These are phyloP conservation scores for Anguilla obscura DNA, from an alignment of 2,797 vertebrate species.

Conservation along the genomic window DNA sequence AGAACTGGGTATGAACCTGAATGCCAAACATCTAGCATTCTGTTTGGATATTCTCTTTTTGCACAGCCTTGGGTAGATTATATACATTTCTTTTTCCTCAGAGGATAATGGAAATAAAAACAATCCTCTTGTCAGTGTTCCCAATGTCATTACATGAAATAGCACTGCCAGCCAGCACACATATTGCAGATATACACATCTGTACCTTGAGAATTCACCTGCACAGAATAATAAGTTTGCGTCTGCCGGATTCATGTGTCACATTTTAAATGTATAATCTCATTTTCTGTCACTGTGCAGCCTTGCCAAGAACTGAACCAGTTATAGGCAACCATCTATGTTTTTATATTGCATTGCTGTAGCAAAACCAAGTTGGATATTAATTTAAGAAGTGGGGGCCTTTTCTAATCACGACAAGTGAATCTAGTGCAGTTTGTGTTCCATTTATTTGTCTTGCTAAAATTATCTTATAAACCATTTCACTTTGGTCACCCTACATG, in stretches of 20 bases:
- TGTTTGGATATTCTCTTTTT: not conserved
- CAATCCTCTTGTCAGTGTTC: not conserved
- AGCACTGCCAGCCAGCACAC: not conserved
- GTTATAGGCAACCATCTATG: not conserved
- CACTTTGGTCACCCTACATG: not conserved
- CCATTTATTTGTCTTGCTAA: not conserved
- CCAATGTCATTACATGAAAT: conserved; percentile 12
- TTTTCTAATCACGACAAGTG: not conserved
- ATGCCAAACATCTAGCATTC: not conserved
- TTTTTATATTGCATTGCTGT: not conserved
- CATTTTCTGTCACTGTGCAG: not conserved
- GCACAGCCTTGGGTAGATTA: not conserved
- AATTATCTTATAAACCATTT: not conserved
- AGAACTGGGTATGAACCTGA: not conserved
- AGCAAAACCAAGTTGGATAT: not conserved
- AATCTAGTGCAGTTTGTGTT: not conserved
- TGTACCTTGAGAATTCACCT: not conserved
- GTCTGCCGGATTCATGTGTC: not conserved
- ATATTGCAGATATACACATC: conserved; percentile 6
- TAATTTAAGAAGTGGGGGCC: not conserved
- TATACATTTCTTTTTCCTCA: not conserved
- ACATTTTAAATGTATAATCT: conserved; percentile 1
- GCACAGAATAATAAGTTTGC: not conserved
- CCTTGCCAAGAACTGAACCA: not conserved
- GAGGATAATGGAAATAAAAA: conserved; percentile 11